Evolutionary conservation across 2,888 invertebrate species (phyloP).

Genomic region (Melolontha melolontha): DNA sequence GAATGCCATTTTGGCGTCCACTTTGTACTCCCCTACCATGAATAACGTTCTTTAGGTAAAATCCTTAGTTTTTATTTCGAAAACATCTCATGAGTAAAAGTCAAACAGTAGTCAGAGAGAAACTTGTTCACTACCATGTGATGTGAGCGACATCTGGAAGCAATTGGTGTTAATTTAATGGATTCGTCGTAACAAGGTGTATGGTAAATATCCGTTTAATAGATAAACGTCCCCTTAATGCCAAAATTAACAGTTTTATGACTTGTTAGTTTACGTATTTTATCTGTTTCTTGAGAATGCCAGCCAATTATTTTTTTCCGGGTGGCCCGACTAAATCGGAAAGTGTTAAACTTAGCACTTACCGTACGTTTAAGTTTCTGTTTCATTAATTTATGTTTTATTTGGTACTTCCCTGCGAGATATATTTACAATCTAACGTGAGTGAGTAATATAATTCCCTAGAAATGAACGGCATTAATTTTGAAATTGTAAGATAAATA

Average conservation of each 20-base stretch:
- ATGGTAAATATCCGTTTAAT: constrained; percentile 58
- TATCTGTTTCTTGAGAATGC: constrained; percentile 43
- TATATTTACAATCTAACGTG: too few relatives aligned
- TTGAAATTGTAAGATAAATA: too few relatives aligned
- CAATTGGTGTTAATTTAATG: constrained; percentile 59
- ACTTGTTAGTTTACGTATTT: constrained; percentile 50
- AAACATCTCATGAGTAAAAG: constrained; percentile 1
- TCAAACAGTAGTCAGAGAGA: constrained; percentile 7
- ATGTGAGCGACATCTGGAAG: constrained; percentile 54
- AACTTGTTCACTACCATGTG: background rate
- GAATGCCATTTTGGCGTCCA: constrained; percentile 52
- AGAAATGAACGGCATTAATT: too few relatives aligned
- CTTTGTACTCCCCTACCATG: constrained; percentile 43
- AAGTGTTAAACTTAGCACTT: constrained; percentile 3
- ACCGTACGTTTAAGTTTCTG: background rate
- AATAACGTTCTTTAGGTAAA: constrained; percentile 46
- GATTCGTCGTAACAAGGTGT: constrained; percentile 52
- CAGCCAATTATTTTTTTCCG: constrained; percentile 50
- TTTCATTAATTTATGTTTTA: background rate
- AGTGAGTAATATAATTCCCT: too few relatives aligned
- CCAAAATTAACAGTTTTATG: constrained; percentile 58
- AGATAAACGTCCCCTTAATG: constrained; percentile 56
- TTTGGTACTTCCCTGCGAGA: too few relatives aligned
- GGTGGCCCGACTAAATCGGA: constrained; percentile 48
- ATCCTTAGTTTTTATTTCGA: constrained; percentile 25